These are phyloP conservation scores for Chromis chromis DNA, from an alignment of 2,797 vertebrate species.

Conservation along the genomic window DNA sequence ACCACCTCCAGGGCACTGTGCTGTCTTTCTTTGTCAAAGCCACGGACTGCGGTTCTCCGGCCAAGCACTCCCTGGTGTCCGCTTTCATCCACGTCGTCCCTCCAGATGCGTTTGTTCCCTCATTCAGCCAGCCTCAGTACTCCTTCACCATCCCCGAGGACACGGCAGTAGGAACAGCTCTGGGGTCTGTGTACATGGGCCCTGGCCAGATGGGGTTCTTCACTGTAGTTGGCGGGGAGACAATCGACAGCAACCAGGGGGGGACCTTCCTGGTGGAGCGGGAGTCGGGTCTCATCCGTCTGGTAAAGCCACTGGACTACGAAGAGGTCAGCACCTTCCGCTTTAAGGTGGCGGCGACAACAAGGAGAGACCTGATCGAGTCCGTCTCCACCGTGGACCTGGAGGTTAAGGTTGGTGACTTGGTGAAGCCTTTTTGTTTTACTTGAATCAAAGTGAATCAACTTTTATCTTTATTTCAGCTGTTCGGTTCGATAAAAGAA, in stretches of 20 bases:
- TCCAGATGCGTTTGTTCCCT: slow-evolving; percentile 90
- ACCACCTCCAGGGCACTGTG: slow-evolving; percentile 92
- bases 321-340: slow-evolving; percentile 92
- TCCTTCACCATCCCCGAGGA: slow-evolving; percentile 95
- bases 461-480: neutral
- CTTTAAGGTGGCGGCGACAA: slow-evolving; percentile 89
- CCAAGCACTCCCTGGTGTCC: slow-evolving; percentile 92
- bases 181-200: slow-evolving; percentile 92
- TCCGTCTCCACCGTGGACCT: slow-evolving; percentile 91
- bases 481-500: neutral
- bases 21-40: slow-evolving; percentile 96
- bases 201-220: slow-evolving; percentile 86
- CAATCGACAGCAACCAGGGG: slow-evolving; percentile 90
- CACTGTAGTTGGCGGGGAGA: slow-evolving; percentile 88
- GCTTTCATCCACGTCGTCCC: slow-evolving; percentile 94
- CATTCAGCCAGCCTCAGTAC: slow-evolving; percentile 96
- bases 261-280: slow-evolving; percentile 91
- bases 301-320: slow-evolving; percentile 92
- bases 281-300: slow-evolving; percentile 91
- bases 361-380: slow-evolving; percentile 85
- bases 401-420: slow-evolving; percentile 89
- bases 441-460: neutral
- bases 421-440: neutral
- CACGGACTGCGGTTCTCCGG: slow-evolving; percentile 90
- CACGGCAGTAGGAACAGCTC: slow-evolving; percentile 89